Conservation (phyloP, 1,140 invertebrate species). For the Xylocopa sonorina region DNA sequence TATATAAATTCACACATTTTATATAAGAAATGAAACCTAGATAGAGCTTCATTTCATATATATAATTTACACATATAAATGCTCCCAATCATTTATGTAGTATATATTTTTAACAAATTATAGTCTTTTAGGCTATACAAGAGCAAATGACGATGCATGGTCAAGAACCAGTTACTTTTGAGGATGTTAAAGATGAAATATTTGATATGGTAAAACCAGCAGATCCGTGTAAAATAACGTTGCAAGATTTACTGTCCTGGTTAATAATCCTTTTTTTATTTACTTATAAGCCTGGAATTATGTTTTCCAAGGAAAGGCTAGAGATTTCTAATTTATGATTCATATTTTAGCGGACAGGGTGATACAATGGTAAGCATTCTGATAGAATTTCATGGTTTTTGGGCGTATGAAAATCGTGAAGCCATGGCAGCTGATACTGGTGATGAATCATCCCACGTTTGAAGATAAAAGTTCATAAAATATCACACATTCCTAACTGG, state of each 20-base stretch:
- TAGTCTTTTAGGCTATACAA: conserved; percentile 88
- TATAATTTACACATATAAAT: too few relatives aligned
- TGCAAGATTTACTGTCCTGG: conserved; percentile 90
- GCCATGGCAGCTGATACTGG: conserved; percentile 85
- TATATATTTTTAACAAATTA: conserved; percentile 20
- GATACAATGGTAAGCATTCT: conserved; percentile 97
- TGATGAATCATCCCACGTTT: conserved; percentile 80
- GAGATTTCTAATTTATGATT: not conserved
- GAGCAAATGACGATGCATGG: conserved; percentile 93
- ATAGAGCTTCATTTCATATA: too few relatives aligned
- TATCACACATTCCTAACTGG: conserved; percentile 25
- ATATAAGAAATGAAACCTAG: too few relatives aligned
- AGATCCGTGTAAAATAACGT: conserved; percentile 92
- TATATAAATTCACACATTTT: too few relatives aligned
- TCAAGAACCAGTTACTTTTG: conserved; percentile 93
- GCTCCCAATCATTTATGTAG: too few relatives aligned
- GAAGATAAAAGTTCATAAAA: conserved; percentile 47
- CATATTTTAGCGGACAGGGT: conserved; percentile 90
- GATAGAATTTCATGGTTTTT: conserved; percentile 98
- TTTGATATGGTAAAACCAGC: conserved; percentile 98
- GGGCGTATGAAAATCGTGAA: conserved; percentile 97
- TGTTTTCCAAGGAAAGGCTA: not conserved
- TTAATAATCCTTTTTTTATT: conserved; percentile 52
- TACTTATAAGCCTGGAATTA: not conserved
- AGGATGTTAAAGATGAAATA: conserved; percentile 98